Base-by-base conservation (phyloP, 1,140 invertebrate genomes). In the Drosophila bifasciata region DNA sequence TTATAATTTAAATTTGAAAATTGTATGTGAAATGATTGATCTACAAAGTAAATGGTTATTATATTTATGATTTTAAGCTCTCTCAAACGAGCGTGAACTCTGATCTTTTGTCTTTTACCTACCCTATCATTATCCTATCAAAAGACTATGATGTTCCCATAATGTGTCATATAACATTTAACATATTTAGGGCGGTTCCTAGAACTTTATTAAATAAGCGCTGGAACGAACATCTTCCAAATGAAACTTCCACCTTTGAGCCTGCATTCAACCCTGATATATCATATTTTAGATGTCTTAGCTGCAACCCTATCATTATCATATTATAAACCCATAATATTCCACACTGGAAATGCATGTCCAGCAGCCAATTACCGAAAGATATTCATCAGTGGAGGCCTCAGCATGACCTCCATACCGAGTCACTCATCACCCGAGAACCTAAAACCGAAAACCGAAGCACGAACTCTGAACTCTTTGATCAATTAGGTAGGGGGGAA, bases 401-500 rank as follows among this genome's bases (percentile, higher is more conserved):
- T 4, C 23, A 17, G 21, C 48, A 16, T 50, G 48, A 68, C 62
- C 64, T 68, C 41, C 41, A 46, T 28, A 44, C 45, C 32, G 63
- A 53, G 28, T 55, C 62, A 43, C 66, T 56, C 63, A 39, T 56
- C 66, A 68, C 3, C 21, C 13, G 32, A 32, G 9, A 50, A 50
- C 64, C 64, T 45, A 55, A 67, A 67, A 46, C 62, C 62, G 49
- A 55, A 67, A 67, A 46, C 62, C 62, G 49, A 68, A 68, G 41
- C 64, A 68, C 64, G 64, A 69, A 69, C 66, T 69, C 63, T 68
- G 66, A 69, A 68, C 66, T 68, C 63, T 69, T 69, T 68, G 66
- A 69, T 69, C 66, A 69, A 69, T 69, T 69, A 69, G 32, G 32
- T 13, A 36, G 11, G 32, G 32, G 3, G n/a, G n/a, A n/a, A n/a